These are phyloP conservation scores for Plusia festucae DNA, from an alignment of 2,888 invertebrate genomes.

Conservation along the genomic window DNA sequence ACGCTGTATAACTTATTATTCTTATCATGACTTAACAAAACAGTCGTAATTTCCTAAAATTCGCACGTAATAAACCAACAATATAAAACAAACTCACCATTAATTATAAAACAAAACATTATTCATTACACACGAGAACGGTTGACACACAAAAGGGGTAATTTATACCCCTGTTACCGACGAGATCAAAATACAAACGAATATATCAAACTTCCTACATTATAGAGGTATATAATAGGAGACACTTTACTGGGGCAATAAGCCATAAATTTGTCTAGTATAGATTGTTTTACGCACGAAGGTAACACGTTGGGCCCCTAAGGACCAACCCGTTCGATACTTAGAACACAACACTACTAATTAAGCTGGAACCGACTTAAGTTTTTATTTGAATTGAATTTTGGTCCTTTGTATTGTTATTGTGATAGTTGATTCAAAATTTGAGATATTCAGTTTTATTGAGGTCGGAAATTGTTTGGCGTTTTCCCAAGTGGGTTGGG, in stretches of 20 bases:
- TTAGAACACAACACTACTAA: constrained; percentile 45
- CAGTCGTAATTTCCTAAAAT: constrained; percentile 9
- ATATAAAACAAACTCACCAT: constrained; percentile 22
- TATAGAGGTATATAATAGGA: constrained; percentile 48
- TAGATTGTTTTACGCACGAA: constrained; percentile 51
- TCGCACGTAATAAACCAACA: constrained; percentile 19
- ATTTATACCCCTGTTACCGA: constrained; percentile 47
- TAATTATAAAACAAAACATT: constrained; percentile 43
- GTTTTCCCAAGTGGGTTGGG: constrained; percentile 4
- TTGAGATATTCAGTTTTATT: constrained; percentile 4
- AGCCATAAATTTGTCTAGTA: constrained; percentile 56
- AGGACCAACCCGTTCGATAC: constrained; percentile 24
- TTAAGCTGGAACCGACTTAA: constrained; percentile 46
- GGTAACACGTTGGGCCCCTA: constrained; percentile 6
- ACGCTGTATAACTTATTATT: neutral
- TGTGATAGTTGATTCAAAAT: constrained; percentile 4
- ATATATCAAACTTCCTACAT: constrained; percentile 49
- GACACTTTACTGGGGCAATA: constrained; percentile 52
- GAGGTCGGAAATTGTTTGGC: constrained; percentile 1
- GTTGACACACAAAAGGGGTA: constrained; percentile 46
- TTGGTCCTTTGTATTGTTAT: neutral
- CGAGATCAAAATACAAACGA: constrained; percentile 59
- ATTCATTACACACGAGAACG: constrained; percentile 45
- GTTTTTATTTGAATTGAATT: constrained; percentile 33
- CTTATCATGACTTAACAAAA: neutral